phyloP scores from a whole-genome alignment of 2,113 vertebrate genomes.

The Nanorana parkeri region DNA sequence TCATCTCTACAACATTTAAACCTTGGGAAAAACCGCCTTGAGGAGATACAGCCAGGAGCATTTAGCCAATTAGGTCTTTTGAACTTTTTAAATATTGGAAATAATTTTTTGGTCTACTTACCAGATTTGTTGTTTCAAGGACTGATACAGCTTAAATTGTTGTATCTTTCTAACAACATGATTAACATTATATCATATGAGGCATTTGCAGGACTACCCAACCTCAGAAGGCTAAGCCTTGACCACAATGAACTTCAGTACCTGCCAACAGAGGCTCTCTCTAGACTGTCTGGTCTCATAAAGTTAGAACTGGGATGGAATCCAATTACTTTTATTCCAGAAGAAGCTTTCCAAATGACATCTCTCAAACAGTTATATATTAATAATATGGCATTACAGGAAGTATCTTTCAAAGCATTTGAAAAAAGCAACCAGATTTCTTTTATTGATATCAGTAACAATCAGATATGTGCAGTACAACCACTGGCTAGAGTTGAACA shows the following conservation, averaged over 20 bases:
- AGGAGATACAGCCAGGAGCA: conserved; percentile 89
- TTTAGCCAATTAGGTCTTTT: conserved; percentile 88
- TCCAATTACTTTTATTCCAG: conserved; percentile 85
- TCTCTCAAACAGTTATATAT: conserved; percentile 85
- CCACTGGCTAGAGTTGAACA: conserved; percentile 74
- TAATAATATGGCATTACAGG: conserved; percentile 88
- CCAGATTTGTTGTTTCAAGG: conserved; percentile 94
- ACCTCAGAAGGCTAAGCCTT: conserved; percentile 85
- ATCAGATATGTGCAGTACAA: conserved; percentile 84
- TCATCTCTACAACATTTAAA: conserved; percentile 84
- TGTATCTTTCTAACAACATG: conserved; percentile 87
- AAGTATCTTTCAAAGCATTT: conserved; percentile 79
- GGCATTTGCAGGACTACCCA: conserved; percentile 85
- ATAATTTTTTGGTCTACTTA: conserved; percentile 88
- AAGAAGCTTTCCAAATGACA: conserved; percentile 84
- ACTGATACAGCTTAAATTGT: conserved; percentile 83
- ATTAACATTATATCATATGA: conserved; percentile 86
- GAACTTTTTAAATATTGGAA: conserved; percentile 82
- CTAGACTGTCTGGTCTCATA: conserved; percentile 78
- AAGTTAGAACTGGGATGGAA: conserved; percentile 88
- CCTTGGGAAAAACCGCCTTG: conserved; percentile 81
- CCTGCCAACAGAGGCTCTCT: conserved; percentile 83
- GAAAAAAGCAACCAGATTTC: conserved; percentile 77
- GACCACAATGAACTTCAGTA: conserved; percentile 93
- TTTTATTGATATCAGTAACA: conserved; percentile 82